Evolutionary conservation across 2,888 invertebrate species (phyloP).

Genomic region (Heliconius erato): DNA sequence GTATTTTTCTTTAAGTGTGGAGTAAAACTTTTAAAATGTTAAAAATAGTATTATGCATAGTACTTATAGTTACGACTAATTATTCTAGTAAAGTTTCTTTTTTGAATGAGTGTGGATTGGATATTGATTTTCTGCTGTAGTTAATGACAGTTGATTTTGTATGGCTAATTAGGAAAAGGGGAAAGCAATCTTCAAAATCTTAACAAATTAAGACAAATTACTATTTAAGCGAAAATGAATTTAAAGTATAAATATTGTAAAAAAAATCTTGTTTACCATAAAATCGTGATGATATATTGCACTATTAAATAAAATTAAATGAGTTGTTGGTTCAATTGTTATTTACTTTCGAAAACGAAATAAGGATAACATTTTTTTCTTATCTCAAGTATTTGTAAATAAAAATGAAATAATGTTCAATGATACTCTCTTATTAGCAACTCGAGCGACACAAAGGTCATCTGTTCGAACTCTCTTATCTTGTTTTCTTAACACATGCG

Average conservation of each 20-base stretch:
- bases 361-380: not conserved
- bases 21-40: too few relatives aligned
- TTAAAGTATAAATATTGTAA: too few relatives aligned
- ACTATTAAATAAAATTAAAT: too few relatives aligned
- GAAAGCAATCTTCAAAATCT: too few relatives aligned
- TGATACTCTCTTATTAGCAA: constrained; percentile 36
- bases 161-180: too few relatives aligned
- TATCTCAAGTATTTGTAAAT: constrained; percentile 15
- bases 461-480: constrained; percentile 36
- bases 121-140: not conserved
- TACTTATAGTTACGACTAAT: not conserved
- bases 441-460: constrained; percentile 34
- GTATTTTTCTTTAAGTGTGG: too few relatives aligned
- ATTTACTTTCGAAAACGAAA: not conserved
- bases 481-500: constrained; percentile 1
- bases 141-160: too few relatives aligned
- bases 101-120: not conserved
- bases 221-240: too few relatives aligned
- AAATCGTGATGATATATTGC: too few relatives aligned
- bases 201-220: too few relatives aligned
- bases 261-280: too few relatives aligned
- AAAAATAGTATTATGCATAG: too few relatives aligned
- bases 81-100: not conserved
- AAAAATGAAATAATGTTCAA: constrained; percentile 3
- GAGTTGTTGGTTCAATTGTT: not conserved